Conservation (phyloP, 2,113 vertebrate genomes). For the Tetrax tetrax region DNA sequence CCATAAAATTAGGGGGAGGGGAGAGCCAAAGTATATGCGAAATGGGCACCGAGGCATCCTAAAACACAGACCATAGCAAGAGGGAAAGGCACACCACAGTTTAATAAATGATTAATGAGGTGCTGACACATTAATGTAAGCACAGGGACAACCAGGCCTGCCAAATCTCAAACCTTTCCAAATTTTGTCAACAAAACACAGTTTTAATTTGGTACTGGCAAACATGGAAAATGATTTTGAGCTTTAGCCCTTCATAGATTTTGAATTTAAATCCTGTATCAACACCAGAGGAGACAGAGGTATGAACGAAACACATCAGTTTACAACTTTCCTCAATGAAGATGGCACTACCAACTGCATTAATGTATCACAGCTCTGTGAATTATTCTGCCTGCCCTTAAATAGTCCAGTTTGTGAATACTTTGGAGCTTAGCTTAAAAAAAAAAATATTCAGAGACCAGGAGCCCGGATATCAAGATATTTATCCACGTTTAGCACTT, state of each 20-base stretch:
- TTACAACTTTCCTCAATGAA: conserved; percentile 54
- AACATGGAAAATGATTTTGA: conserved; percentile 68
- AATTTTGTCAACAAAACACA: conserved; percentile 78
- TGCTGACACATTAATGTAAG: conserved; percentile 75
- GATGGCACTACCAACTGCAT: neutral
- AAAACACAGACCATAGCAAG: conserved; percentile 53
- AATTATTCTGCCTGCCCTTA: conserved; percentile 38
- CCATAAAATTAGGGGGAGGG: conserved; percentile 55
- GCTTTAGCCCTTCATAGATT: conserved; percentile 49
- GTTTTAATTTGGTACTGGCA: conserved; percentile 73
- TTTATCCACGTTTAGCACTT: conserved; percentile 45
- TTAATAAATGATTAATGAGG: conserved; percentile 75
- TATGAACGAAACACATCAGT: conserved; percentile 31
- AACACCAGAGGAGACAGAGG: conserved; percentile 41
- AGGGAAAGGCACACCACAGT: conserved; percentile 52
- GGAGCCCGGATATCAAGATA: conserved; percentile 48
- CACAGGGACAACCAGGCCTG: conserved; percentile 64
- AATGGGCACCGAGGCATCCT: conserved; percentile 51
- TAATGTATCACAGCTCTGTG: neutral
- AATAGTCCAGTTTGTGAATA: conserved; percentile 37
- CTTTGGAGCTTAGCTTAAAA: neutral
- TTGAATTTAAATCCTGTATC: conserved; percentile 62
- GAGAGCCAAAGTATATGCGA: conserved; percentile 12
- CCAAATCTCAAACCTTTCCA: conserved; percentile 71
- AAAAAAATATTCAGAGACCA: neutral